phyloP scores from a whole-genome alignment of 1,140 invertebrate genomes.

The Oreohelix idahoensis region DNA sequence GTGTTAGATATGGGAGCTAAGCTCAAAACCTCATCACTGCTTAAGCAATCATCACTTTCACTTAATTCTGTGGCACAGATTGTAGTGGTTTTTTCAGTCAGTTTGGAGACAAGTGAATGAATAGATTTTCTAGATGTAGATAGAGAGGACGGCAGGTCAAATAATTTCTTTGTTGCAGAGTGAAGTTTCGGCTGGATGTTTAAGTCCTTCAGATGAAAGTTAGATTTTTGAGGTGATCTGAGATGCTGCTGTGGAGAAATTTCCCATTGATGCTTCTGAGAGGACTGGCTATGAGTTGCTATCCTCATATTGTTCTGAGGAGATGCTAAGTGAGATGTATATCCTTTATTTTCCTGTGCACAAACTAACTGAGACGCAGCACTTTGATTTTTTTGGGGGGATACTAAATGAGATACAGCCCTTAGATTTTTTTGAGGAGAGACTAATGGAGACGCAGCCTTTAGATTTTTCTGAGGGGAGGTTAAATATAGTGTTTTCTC shows the following conservation, averaged over 20 bases:
- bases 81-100: conserved; percentile 5
- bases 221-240: neutral
- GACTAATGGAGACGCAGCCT: neutral
- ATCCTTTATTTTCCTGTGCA: neutral
- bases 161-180: conserved; percentile 2
- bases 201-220: neutral
- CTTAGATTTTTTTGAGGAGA: neutral
- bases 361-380: neutral
- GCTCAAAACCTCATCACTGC: conserved; percentile 20
- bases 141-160: neutral
- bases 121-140: neutral
- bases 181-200: neutral
- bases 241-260: neutral
- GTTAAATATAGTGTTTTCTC: neutral
- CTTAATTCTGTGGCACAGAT: conserved; percentile 29
- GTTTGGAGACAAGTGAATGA: conserved; percentile 1
- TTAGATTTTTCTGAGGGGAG: neutral
- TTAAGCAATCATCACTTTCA: conserved; percentile 37
- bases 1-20: neutral
- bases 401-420: neutral
- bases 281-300: neutral
- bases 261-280: neutral
- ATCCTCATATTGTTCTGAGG: neutral
- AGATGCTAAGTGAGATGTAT: neutral
- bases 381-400: neutral